phyloP scores from a whole-genome alignment of 2,888 invertebrate species.

The Drosophila engyochracea region DNA sequence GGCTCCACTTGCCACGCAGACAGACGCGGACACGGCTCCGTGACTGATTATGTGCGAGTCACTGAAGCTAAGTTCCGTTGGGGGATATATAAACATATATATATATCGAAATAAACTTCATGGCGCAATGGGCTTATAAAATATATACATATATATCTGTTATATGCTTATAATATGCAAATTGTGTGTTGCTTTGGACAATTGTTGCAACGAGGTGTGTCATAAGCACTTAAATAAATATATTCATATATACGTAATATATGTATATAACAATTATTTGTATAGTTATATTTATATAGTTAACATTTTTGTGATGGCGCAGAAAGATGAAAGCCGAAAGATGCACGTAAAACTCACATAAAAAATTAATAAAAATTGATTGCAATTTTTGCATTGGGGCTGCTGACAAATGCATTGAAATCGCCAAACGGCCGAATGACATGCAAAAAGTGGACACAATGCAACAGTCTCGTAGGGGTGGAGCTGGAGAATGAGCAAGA shows the following conservation, averaged over 20 bases:
- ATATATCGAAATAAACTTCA: constrained; percentile 52
- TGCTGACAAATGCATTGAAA: constrained; percentile 50
- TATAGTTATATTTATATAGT: constrained; percentile 13
- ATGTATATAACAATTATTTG: background rate
- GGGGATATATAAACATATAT: constrained; percentile 21
- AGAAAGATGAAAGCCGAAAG: constrained; percentile 44
- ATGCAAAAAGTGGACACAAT: constrained; percentile 59
- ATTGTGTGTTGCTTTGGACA: constrained; percentile 34
- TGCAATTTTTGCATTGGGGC: constrained; percentile 39
- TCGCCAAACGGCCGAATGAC: constrained; percentile 49
- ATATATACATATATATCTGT: constrained; percentile 19
- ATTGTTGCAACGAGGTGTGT: constrained; percentile 47
- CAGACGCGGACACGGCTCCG: constrained; percentile 44
- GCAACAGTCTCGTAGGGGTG: constrained; percentile 6
- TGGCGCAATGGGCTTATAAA: constrained; percentile 56
- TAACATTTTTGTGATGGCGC: constrained; percentile 27
- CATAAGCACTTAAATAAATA: constrained; percentile 30
- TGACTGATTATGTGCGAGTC: constrained; percentile 62
- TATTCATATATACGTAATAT: background rate
- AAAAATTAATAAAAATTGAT: constrained; percentile 60
- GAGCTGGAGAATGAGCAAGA: background rate
- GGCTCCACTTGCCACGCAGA: constrained; percentile 24
- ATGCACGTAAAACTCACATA: constrained; percentile 54
- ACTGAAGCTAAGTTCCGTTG: constrained; percentile 67
- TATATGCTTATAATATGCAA: constrained; percentile 55